Evolutionary conservation across 1,140 invertebrate genomes (phyloP), one percentile per base, ranked within the genome.

Genomic region (Goniozus legneri): DNA sequence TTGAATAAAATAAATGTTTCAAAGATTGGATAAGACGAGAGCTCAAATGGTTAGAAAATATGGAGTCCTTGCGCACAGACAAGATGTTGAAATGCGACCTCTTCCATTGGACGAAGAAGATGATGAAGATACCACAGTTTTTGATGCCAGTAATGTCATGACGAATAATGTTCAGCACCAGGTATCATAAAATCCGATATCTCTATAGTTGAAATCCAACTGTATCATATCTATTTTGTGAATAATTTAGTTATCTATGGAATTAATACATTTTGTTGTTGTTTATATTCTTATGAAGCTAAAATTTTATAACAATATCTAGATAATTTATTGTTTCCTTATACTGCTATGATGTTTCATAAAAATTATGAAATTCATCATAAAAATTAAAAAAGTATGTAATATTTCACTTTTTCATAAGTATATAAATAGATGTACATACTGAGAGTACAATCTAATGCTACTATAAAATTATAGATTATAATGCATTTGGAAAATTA

Each of bases 51-150:
- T 82, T 31, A 62, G 75, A 50, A 81, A 80, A 55, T 82, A 82
- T 54, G 80, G 80, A 20, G 58, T 82, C 20, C 61, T 79, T 35
- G 65, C 78, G 22, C 73, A 75, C 46, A 69, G 78, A 56, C 79
- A 76, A 59, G 80, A 82, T 61, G 69, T 82, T 8, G 80, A 81
- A 61, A 81, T 82, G 80, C 60, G 76, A 47, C 80, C 79, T 50
- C 61, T 82, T 34, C 79, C 77, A 18, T 60, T 80, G 18, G 78
- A 79, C 35, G 79, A 81, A 40, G 80, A 82, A 40, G 80, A 81
- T 22, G 80, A 81, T 4, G 79, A 81, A 57, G 79, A 80, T 43
- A 75, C 69, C 20, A 80, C 77, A 42, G 67, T 81, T 33, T 81
- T 81, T 56, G 79, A 80, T 64, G 71, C 64, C 20, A 75, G 64